phyloP scores from a whole-genome alignment of 2,888 invertebrate species.

The Orchestes rusci region DNA sequence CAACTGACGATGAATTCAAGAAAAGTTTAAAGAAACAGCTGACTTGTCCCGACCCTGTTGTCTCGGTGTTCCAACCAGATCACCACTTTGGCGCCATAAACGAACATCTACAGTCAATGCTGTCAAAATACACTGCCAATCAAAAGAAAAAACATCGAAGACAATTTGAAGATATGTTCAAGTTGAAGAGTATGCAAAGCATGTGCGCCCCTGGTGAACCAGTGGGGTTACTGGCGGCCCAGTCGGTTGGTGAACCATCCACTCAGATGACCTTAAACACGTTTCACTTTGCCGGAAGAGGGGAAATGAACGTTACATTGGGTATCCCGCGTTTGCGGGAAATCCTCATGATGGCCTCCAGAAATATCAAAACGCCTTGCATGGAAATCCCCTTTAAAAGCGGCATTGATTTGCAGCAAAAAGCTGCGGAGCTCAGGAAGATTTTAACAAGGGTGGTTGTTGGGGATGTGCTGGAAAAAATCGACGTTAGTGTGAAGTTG shows the following conservation, averaged over 20 bases:
- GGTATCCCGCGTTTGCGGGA: constrained; percentile 96
- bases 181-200: constrained; percentile 68
- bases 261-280: constrained; percentile 99
- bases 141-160: constrained; percentile 38
- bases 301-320: constrained; percentile 99
- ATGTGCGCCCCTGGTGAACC: constrained; percentile 89
- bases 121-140: constrained; percentile 49
- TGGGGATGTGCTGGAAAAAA: constrained; percentile 68
- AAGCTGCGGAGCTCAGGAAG: constrained; percentile 62
- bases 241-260: constrained; percentile 96
- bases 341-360: constrained; percentile 92
- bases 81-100: constrained; percentile 75
- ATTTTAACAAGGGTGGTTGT: constrained; percentile 73
- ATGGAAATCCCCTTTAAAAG: constrained; percentile 84
- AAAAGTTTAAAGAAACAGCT: constrained; percentile 4
- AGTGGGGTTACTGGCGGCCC: constrained; percentile 93
- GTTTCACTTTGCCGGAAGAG: constrained; percentile 98
- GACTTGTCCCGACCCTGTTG: constrained; percentile 20
- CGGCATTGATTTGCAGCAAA: constrained; percentile 44
- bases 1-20: not conserved
- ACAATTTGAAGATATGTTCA: constrained; percentile 61
- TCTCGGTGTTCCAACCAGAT: constrained; percentile 58
- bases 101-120: constrained; percentile 67
- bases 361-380: constrained; percentile 90
- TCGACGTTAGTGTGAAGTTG: constrained; percentile 53